Conservation (phyloP, 2,797 vertebrate species). For the Petrocephalus schoutedeni region DNA sequence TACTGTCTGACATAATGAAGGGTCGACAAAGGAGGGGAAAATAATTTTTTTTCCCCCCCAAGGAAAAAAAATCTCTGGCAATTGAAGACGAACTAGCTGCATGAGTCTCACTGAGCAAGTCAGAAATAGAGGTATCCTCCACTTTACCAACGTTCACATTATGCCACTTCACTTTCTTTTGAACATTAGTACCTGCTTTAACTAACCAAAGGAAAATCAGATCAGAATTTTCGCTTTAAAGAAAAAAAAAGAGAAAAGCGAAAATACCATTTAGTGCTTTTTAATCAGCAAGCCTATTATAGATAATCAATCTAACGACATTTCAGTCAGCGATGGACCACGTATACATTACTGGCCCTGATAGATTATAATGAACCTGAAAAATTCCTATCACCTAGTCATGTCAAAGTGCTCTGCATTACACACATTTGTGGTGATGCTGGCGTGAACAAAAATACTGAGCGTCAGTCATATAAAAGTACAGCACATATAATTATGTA, state of each 20-base stretch:
- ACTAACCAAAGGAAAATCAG: too few species aligned
- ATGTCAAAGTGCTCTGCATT: background rate
- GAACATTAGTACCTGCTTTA: too few species aligned
- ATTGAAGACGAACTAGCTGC: background rate
- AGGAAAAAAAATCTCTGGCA: background rate
- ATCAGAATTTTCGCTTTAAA: too few species aligned
- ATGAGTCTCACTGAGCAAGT: background rate
- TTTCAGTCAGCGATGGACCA: background rate
- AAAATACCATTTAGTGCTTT: too few species aligned
- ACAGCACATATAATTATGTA: too few species aligned
- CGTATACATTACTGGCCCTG: background rate
- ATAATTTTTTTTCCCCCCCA: too few species aligned
- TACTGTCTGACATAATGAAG: background rate
- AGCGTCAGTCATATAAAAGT: too few species aligned
- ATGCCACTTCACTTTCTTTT: too few species aligned
- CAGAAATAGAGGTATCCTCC: background rate
- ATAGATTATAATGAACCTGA: background rate
- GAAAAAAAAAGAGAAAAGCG: too few species aligned
- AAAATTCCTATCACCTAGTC: too few species aligned
- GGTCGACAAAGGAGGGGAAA: background rate
- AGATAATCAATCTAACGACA: background rate
- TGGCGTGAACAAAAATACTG: too few species aligned
- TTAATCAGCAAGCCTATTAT: background rate
- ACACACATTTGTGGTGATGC: background rate
- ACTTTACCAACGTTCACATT: too few species aligned